Evolutionary conservation across 2,797 vertebrate species (phyloP), one percentile per base, ranked within the genome.

Genomic region (Protonibea diacanthus): DNA sequence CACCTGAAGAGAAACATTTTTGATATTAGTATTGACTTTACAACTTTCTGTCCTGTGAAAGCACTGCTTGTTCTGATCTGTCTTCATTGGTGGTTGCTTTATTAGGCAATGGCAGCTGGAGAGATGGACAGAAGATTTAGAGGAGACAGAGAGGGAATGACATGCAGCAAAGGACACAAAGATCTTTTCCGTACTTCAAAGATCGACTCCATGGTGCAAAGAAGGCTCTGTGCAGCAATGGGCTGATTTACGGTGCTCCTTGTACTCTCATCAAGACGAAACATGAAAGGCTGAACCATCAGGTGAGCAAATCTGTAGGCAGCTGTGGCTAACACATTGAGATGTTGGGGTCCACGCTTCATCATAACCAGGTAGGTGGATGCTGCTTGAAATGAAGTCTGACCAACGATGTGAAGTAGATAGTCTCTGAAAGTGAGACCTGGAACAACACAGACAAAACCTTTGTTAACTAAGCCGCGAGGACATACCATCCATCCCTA

Each of bases 221-320:
- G 83, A 96, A 96, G 48, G 92, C 76, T 0, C 0, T 88, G 85
- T 96, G 94, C 42, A 97, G 93, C 2, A 85, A 71, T 0, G 94
- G 55, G 4, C 72, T 85, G 23, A 94, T 0, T 62, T 1, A 0
- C 10, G 42, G 21, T 92, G 75, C 1, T 95, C 85, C 20, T 47
- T 7, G 64, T 96, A 98, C 0, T 20, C 49, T 89, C 67, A 78
- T 96, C 15, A 52, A 98, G 85, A 42, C 95, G 94, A 75, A 92
- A 94, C 17, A 96, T 88, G 20, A 91, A 86, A 0, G 95, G 96
- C 15, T 97, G 96, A 70, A 98, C 6, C 17, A 95, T 89, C 10
- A 94, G 57, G 33, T 98, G 97, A 20, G 92, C 96, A 1, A 97
- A 98, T 56, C 96, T 92, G 88, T 93, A 98, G 33, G 96, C 96